These are phyloP conservation scores for Centrocercus urophasianus DNA, from an alignment of 2,113 vertebrate species.

Conservation along the genomic window DNA sequence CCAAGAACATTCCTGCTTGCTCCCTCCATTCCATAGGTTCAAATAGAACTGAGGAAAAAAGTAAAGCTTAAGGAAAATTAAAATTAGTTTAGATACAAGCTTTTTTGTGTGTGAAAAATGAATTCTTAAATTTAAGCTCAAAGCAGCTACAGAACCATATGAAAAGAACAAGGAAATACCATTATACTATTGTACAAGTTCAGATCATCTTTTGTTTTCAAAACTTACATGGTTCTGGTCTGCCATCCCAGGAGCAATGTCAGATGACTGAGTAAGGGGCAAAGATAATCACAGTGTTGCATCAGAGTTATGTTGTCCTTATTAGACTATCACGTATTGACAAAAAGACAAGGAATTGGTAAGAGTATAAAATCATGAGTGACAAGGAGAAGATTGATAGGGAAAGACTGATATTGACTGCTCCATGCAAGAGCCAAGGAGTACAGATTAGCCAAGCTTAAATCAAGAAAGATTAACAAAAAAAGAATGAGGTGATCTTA, in stretches of 20 bases:
- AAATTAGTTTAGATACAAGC: neutral
- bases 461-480: neutral
- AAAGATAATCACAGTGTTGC: neutral
- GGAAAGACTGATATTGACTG: neutral
- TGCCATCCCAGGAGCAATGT: neutral
- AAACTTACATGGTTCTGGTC: neutral
- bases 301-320: neutral
- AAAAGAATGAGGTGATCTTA: neutral
- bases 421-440: neutral
- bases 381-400: neutral
- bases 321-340: fast-evolving
- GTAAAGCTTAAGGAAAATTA: neutral
- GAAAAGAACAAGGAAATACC: neutral
- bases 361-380: neutral
- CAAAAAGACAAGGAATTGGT: neutral
- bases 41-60: neutral
- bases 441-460: neutral
- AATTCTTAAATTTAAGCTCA: neutral
- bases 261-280: neutral
- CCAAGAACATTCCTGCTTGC: neutral
- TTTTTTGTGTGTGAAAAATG: neutral
- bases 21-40: neutral
- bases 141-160: neutral
- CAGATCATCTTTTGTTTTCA: neutral
- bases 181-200: neutral